Evolutionary conservation across 1,140 invertebrate genomes (phyloP), one percentile per base, ranked within the genome.

Genomic region (Laupala kohalensis): DNA sequence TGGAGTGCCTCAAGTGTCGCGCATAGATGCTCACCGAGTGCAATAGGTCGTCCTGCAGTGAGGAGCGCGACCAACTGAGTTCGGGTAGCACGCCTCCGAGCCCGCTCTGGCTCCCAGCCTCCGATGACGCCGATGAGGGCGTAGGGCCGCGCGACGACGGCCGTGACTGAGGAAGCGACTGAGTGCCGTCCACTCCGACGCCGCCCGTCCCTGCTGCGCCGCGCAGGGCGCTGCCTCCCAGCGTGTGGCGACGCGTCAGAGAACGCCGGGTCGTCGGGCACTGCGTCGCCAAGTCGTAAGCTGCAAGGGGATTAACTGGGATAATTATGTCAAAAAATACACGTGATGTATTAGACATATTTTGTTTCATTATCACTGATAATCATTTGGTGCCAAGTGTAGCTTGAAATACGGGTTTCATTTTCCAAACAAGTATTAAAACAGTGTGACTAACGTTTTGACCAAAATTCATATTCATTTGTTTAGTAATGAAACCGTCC

Each of bases 251-350:
- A n/a, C 89, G 84, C 77, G 86, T 84, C 5, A 86, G 88, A 25
- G 86, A 86, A 62, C 88, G 83, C 70, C 87, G 82, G 62, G 87
- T 87, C n/a, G n/a, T n/a, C 70, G 89, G 88, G 78, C 89, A 90
- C 76, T 92, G 90, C 19, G 89, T 92, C 69, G 91, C 91, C 78
- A 93, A 79, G 80, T 93, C 92, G 77, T 92, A 92, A 69, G 90
- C 90, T 89, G 80, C 15, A 28, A 73, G n/a, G n/a, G n/a, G n/a
- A n/a, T n/a, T n/a, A n/a, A n/a, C n/a, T n/a, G n/a, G n/a, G n/a
- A n/a, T n/a, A n/a, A n/a, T n/a, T n/a, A n/a, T n/a, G n/a, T n/a
- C n/a, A n/a, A n/a, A n/a, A n/a, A n/a, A n/a, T n/a, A n/a, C n/a
- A n/a, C n/a, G n/a, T n/a, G n/a, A n/a, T n/a, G n/a, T n/a, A n/a